These are phyloP conservation scores for Pedetes capensis DNA, from an alignment of 2,113 vertebrate species.

Conservation along the genomic window DNA sequence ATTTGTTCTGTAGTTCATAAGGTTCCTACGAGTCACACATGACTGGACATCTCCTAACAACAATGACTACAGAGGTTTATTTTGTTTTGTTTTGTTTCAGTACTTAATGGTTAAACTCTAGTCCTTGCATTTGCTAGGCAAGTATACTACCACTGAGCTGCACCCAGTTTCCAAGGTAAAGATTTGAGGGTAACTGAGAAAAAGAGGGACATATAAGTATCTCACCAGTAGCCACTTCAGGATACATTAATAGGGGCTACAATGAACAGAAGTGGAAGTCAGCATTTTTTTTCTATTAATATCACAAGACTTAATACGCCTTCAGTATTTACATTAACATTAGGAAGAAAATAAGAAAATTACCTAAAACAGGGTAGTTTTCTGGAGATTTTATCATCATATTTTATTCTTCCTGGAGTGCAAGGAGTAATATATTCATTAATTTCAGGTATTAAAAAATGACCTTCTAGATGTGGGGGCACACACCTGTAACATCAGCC, in stretches of 20 bases:
- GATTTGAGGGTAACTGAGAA: not conserved
- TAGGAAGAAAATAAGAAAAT: not conserved
- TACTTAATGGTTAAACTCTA: too few species aligned
- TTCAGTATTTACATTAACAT: not conserved
- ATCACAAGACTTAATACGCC: rapidly evolving
- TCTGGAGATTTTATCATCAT: not conserved
- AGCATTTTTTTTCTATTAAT: not conserved
- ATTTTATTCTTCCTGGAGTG: not conserved
- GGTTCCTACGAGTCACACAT: too few species aligned
- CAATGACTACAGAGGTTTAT: not conserved
- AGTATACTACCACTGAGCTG: not conserved
- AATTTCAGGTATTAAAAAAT: not conserved
- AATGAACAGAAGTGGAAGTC: not conserved
- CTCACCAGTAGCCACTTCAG: not conserved
- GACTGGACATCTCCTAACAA: too few species aligned
- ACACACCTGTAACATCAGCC: too few species aligned
- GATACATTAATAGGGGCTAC: not conserved
- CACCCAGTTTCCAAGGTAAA: not conserved
- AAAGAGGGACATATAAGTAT: not conserved
- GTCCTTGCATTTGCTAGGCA: not conserved
- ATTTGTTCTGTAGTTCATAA: too few species aligned
- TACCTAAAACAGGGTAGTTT: not conserved
- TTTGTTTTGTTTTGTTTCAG: too few species aligned
- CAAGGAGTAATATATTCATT: not conserved
- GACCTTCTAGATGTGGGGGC: too few species aligned